A percentile compares a stretch with the other conserved stretches of the same genome.
Evolutionary conservation across 1,140 invertebrate species (phyloP).

Genomic region (Nephila pilipes): DNA sequence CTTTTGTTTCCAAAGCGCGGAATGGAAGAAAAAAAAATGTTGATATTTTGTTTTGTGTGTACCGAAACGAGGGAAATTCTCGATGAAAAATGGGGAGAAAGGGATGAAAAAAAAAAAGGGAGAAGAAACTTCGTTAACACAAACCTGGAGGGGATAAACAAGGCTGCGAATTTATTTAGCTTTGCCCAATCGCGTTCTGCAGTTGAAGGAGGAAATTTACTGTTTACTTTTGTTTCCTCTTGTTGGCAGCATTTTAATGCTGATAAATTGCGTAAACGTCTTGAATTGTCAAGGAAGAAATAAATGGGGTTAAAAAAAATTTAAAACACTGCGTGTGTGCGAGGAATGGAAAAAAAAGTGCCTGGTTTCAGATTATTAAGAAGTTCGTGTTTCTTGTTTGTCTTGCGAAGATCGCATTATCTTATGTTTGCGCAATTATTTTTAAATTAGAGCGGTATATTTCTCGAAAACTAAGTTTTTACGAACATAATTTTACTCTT

Average conservation of each 20-base stretch:
- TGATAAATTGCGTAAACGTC: slow-evolving; percentile 10
- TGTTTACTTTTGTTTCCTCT: neutral
- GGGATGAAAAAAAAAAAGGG: neutral
- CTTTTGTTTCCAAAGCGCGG: neutral
- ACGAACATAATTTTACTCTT: too few relatives aligned
- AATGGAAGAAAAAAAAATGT: neutral
- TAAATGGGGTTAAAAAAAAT: neutral
- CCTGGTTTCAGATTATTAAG: neutral
- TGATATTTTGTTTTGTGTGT: slow-evolving; percentile 16
- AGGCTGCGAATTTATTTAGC: slow-evolving; percentile 8
- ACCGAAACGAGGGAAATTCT: slow-evolving; percentile 6
- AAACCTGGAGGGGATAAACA: slow-evolving; percentile 30
- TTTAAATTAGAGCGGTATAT: too few relatives aligned
- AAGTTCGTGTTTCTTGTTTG: neutral
- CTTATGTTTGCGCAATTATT: too few relatives aligned
- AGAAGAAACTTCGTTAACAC: slow-evolving; percentile 11
- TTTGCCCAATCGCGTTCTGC: neutral
- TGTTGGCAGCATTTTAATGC: slow-evolving; percentile 1
- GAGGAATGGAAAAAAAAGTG: neutral
- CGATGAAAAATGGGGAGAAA: slow-evolving; percentile 8
- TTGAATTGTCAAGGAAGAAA: slow-evolving; percentile 6
- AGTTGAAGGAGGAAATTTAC: neutral
- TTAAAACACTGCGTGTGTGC: neutral
- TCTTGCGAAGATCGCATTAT: too few relatives aligned
- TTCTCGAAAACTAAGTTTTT: too few relatives aligned